A percentile compares a stretch with the other conserved stretches of the same genome.
Evolutionary conservation across 2,888 invertebrate genomes (phyloP).

Genomic region (Acleris emargana): DNA sequence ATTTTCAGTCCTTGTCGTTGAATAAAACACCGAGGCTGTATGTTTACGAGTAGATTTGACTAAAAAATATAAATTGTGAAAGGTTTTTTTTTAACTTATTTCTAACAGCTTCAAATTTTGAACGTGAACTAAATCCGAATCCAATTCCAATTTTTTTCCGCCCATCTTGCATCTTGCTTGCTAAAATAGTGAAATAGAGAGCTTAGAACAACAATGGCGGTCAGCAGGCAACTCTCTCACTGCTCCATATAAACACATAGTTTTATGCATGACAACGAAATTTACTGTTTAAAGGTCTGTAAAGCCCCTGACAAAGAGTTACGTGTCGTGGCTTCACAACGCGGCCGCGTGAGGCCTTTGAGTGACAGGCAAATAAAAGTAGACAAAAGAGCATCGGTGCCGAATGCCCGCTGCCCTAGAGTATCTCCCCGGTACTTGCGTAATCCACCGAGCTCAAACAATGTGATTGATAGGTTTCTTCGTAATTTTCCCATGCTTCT

Average conservation of each 20-base stretch:
- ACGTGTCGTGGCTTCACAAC: slow-evolving; percentile 70
- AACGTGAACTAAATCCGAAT: slow-evolving; percentile 40
- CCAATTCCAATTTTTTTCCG: too few species aligned
- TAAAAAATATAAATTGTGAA: background rate
- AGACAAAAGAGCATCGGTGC: slow-evolving; percentile 62
- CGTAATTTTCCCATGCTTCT: slow-evolving; percentile 20
- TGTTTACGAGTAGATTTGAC: too few species aligned
- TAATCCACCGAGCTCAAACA: slow-evolving; percentile 28
- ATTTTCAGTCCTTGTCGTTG: too few species aligned
- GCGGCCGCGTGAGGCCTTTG: slow-evolving; percentile 65
- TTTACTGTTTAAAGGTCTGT: slow-evolving; percentile 71
- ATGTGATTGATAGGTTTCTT: slow-evolving; percentile 29
- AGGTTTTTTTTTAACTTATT: slow-evolving; percentile 35
- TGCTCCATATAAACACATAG: slow-evolving; percentile 65
- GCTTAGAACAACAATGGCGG: slow-evolving; percentile 49
- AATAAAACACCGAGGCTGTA: too few species aligned
- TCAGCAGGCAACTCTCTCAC: slow-evolving; percentile 36
- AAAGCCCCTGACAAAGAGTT: slow-evolving; percentile 68
- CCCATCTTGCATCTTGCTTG: too few species aligned
- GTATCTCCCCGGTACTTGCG: slow-evolving; percentile 37
- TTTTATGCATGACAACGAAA: slow-evolving; percentile 78
- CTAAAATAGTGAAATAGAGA: background rate
- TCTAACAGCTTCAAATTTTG: slow-evolving; percentile 40
- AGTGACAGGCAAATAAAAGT: slow-evolving; percentile 79
- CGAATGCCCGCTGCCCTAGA: slow-evolving; percentile 28